These are phyloP conservation scores for Drosophila sp. DNA, from an alignment of 1,140 invertebrate genomes.

Conservation along the genomic window DNA sequence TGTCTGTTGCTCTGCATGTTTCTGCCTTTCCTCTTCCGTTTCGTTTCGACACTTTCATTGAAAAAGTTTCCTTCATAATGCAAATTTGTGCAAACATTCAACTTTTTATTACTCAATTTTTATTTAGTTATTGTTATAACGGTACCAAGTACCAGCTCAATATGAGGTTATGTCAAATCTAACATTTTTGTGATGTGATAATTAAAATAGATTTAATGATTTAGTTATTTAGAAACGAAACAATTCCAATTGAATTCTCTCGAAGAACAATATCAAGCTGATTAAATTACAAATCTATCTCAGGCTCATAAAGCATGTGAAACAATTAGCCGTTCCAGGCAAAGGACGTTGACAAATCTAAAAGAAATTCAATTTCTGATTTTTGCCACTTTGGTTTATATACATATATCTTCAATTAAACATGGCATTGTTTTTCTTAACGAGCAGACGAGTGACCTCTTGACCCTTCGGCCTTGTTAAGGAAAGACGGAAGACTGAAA, in stretches of 20 bases:
- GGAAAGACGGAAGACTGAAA: conserved; percentile 43
- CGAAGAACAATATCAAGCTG: conserved; percentile 54
- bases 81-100: conserved; percentile 22
- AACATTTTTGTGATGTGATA: not conserved
- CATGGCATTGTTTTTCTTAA: conserved; percentile 53
- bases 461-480: conserved; percentile 67
- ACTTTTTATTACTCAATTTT: conserved; percentile 37
- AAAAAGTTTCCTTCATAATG: conserved; percentile 48
- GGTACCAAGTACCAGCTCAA: conserved; percentile 17
- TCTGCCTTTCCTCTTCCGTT: conserved; percentile 20
- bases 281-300: conserved; percentile 62
- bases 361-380: not conserved
- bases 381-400: conserved; percentile 4
- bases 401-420: conserved; percentile 52
- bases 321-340: conserved; percentile 38
- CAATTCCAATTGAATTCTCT: conserved; percentile 6
- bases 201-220: not conserved
- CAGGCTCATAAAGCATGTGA: conserved; percentile 28
- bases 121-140: conserved; percentile 25
- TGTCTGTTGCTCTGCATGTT: not conserved
- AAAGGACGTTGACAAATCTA: conserved; percentile 63
- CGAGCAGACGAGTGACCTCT: conserved; percentile 57
- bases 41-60: conserved; percentile 62
- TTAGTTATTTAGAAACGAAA: not conserved
- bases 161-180: conserved; percentile 31